Evolutionary conservation across 2,888 invertebrate genomes (phyloP), one percentile per base, ranked within the genome.

Genomic region (Galerucella calmariensis): DNA sequence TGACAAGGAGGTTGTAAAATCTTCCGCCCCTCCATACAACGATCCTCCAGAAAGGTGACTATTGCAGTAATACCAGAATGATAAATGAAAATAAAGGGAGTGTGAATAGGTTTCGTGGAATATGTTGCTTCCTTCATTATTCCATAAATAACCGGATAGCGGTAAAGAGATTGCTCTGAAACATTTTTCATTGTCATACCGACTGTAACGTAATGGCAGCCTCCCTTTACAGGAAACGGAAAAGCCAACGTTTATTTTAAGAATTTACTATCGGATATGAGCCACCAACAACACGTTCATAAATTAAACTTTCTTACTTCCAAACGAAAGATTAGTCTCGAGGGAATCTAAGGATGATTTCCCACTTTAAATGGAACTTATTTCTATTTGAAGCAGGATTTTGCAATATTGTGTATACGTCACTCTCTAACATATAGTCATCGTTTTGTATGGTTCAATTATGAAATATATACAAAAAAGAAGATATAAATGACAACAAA

Each of bases 211-310:
- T 65, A 46, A 16, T 65, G 12, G 72, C 73, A 73, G 79, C 67
- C 70, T 77, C 78, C 77, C 20, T 16, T 2, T 11, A 16, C 75
- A 80, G 78, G 79, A 81, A 81, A 79, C 80, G 79, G 81, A 81
- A 81, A 80, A 73, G 79, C 79, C 79, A 80, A 79, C 81, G 81
- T 82, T 81, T 81, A 81, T 82, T 81, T 78, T 63, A 61, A 63
- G 76, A 81, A 81, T 81, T 79, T 79, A 81, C 77, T 80, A 81
- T 80, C 81, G 81, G 82, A 81, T 81, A 80, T 78, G 81, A 79
- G 77, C 78, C 77, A 78, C 76, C 79, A 20, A 78, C 79, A 80
- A 81, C 80, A 78, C 78, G 78, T 80, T 80, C 79, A 79, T 81
- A 80, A 81, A 76, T 80, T 80, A 78, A 75, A 77, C 77, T 78